Conservation (phyloP, 2,113 vertebrate genomes). For the Anarhynchus alexandrinus region DNA sequence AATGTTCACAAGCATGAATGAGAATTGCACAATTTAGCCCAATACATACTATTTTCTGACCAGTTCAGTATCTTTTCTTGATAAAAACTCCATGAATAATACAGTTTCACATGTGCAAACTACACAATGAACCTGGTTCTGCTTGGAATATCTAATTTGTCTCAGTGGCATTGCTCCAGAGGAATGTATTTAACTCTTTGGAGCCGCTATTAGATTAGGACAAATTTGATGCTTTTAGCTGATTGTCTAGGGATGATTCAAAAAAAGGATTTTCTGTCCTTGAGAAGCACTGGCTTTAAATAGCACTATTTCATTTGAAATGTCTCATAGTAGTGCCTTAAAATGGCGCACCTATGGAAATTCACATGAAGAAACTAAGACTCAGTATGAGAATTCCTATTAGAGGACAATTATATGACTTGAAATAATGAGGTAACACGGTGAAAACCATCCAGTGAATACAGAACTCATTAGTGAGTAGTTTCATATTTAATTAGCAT, state of each 20-base stretch:
- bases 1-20: slow-evolving; percentile 44
- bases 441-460: neutral
- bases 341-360: neutral
- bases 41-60: slow-evolving; percentile 25
- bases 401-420: slow-evolving; percentile 5
- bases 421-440: slow-evolving; percentile 18
- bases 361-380: neutral
- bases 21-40: slow-evolving; percentile 12
- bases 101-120: slow-evolving; percentile 12
- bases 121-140: slow-evolving; percentile 39
- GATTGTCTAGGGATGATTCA: neutral
- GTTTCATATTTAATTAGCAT: neutral
- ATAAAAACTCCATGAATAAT: slow-evolving; percentile 40
- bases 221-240: neutral
- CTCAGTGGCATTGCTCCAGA: neutral
- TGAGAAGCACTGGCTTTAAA: neutral
- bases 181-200: slow-evolving; percentile 34
- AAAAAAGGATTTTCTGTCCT: slow-evolving; percentile 27
- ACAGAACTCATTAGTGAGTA: neutral
- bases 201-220: neutral
- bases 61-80: slow-evolving; percentile 12
- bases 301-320: neutral
- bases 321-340: neutral
- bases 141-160: slow-evolving; percentile 43
- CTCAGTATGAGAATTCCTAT: neutral